A percentile compares a stretch with the other conserved stretches of the same genome.
phyloP scores from a whole-genome alignment of 2,113 vertebrate genomes.

The Cercocebus atys region DNA sequence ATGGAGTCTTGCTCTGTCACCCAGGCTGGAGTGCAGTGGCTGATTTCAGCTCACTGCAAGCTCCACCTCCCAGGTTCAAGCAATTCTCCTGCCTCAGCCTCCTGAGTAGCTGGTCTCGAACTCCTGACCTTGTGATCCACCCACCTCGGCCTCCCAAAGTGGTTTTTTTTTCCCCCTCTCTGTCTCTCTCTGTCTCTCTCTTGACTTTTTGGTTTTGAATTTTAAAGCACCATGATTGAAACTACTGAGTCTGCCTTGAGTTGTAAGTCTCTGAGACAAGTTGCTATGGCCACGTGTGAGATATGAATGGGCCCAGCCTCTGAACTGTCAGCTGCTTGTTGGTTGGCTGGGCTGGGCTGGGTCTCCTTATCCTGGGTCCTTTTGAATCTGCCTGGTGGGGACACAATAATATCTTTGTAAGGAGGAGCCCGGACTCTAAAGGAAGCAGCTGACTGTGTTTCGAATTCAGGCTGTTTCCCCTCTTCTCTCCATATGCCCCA shows the following conservation, averaged over 20 bases:
- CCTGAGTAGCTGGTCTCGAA: not conserved
- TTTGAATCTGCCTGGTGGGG: not conserved
- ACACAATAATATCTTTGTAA: not conserved
- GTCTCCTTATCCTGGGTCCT: not conserved
- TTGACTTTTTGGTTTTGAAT: not conserved
- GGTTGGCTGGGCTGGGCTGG: not conserved
- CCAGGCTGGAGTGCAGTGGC: not conserved
- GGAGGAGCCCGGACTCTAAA: not conserved
- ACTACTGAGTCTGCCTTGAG: not conserved
- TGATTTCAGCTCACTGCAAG: not conserved
- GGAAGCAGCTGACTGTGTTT: not conserved
- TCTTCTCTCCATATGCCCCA: not conserved
- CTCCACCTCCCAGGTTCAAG: no score
- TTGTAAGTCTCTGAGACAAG: not conserved
- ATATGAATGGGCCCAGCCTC: rapidly evolving
- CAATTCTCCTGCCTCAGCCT: not conserved
- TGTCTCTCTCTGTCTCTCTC: no score
- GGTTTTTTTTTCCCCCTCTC: no score
- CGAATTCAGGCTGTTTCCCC: not conserved
- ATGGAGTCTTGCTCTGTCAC: not conserved
- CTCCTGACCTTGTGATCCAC: not conserved
- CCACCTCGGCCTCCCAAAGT: not conserved
- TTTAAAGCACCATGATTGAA: not conserved
- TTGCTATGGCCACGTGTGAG: not conserved
- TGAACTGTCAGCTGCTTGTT: not conserved